Conservation (phyloP, 2,797 vertebrate genomes). For the Micrastur ruficollis region DNA sequence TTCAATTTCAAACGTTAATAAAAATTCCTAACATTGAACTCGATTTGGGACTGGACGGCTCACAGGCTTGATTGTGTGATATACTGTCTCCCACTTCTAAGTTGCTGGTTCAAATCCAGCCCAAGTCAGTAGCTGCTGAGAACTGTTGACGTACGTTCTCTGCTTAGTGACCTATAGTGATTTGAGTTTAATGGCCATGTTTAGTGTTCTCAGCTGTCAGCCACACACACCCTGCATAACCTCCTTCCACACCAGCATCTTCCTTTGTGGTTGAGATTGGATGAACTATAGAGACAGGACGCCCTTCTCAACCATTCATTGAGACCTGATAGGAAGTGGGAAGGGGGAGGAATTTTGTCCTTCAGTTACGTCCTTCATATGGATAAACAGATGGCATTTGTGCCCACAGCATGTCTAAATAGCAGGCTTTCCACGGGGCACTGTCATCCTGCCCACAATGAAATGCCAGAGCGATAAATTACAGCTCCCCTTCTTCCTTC, state of each 20-base stretch:
- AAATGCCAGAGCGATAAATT: neutral
- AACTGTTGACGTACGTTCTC: neutral
- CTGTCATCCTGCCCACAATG: neutral
- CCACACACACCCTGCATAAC: neutral
- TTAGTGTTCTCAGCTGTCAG: neutral
- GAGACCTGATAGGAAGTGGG: neutral
- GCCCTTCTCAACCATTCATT: neutral
- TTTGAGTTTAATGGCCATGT: neutral
- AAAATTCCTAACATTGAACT: slow-evolving; percentile 56
- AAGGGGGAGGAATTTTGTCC: neutral
- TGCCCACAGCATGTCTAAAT: neutral
- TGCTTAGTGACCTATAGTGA: neutral
- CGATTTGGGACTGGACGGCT: neutral
- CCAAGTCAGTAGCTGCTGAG: slow-evolving; percentile 19
- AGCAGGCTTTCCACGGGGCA: neutral
- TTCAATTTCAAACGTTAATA: slow-evolving; percentile 53
- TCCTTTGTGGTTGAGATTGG: neutral
- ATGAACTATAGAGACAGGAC: neutral
- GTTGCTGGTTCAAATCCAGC: slow-evolving; percentile 5
- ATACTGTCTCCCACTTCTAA: neutral
- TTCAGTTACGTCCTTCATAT: neutral
- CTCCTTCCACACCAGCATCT: neutral
- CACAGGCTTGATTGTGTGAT: neutral
- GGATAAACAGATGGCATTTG: neutral
- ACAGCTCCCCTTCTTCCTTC: neutral